Evolutionary conservation across 2,797 vertebrate species (phyloP).

Genomic region (Philypnodon macrostomus): DNA sequence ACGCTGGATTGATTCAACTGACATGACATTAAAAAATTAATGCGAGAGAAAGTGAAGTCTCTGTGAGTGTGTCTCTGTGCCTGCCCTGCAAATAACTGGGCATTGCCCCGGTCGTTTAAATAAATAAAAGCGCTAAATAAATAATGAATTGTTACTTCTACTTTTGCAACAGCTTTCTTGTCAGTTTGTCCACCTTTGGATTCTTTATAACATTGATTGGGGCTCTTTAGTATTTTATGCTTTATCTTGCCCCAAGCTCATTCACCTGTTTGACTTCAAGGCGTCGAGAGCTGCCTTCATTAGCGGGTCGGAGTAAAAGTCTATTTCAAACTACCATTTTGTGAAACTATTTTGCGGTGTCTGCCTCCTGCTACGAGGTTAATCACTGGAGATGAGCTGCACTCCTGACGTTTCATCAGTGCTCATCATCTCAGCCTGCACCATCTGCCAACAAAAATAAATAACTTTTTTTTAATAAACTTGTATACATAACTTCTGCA

Average conservation of each 20-base stretch:
- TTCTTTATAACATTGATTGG: conserved; percentile 26
- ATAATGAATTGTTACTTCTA: too few species aligned
- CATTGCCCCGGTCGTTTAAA: too few species aligned
- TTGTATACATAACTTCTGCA: conserved; percentile 32
- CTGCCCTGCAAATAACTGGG: too few species aligned
- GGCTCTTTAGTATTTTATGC: conserved; percentile 21
- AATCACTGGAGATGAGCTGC: conserved; percentile 50
- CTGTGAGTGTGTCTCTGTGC: too few species aligned
- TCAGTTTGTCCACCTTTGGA: neutral
- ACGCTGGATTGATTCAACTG: too few species aligned
- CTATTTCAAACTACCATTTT: conserved; percentile 19
- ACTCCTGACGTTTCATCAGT: conserved; percentile 41
- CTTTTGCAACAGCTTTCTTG: conserved; percentile 3
- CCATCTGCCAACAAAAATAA: conserved; percentile 53
- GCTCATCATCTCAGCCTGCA: conserved; percentile 44
- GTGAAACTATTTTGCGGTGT: conserved; percentile 29
- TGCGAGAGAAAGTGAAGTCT: too few species aligned
- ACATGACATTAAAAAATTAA: too few species aligned
- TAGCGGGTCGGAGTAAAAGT: conserved; percentile 23
- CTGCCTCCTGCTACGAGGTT: conserved; percentile 44
- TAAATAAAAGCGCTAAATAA: too few species aligned
- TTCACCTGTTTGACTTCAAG: conserved; percentile 1
- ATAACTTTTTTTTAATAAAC: conserved; percentile 27
- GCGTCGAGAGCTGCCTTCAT: conserved; percentile 18
- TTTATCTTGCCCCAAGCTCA: conserved; percentile 20